Evolutionary conservation across 1,140 invertebrate species (phyloP).

Genomic region (Drosophila pandora): DNA sequence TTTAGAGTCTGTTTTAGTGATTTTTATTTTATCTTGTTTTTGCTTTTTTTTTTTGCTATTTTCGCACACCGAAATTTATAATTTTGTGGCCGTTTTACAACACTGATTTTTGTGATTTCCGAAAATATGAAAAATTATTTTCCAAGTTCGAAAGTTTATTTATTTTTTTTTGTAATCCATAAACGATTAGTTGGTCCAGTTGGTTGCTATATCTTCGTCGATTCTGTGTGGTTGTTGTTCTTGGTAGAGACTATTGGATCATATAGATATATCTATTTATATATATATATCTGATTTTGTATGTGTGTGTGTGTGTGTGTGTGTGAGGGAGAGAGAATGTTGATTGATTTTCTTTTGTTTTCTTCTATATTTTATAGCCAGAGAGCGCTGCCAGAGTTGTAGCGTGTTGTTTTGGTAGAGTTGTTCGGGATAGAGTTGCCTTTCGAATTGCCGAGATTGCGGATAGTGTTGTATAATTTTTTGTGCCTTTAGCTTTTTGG

Average conservation of each 20-base stretch:
- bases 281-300: constrained; percentile 6
- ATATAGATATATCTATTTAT: constrained; percentile 16
- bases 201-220: constrained; percentile 37
- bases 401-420: constrained; percentile 64
- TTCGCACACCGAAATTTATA: constrained; percentile 62
- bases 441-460: constrained; percentile 75
- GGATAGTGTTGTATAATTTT: constrained; percentile 27
- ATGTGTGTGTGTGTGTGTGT: constrained; percentile 28
- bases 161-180: constrained; percentile 51
- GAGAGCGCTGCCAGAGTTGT: constrained; percentile 79
- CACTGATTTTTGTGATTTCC: constrained; percentile 40
- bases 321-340: constrained; percentile 22
- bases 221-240: constrained; percentile 24
- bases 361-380: constrained; percentile 57
- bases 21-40: constrained; percentile 12
- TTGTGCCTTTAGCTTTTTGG: constrained; percentile 40
- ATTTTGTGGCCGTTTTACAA: constrained; percentile 54
- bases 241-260: constrained; percentile 33
- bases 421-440: constrained; percentile 51
- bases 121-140: constrained; percentile 28
- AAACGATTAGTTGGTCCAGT: constrained; percentile 80
- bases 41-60: constrained; percentile 12
- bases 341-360: constrained; percentile 15
- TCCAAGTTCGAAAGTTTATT: constrained; percentile 36
- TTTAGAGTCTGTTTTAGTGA: constrained; percentile 2